Evolutionary conservation across 2,888 invertebrate species (phyloP), one percentile per base, ranked within the genome.

Genomic region (Shargacucullia verbasci): DNA sequence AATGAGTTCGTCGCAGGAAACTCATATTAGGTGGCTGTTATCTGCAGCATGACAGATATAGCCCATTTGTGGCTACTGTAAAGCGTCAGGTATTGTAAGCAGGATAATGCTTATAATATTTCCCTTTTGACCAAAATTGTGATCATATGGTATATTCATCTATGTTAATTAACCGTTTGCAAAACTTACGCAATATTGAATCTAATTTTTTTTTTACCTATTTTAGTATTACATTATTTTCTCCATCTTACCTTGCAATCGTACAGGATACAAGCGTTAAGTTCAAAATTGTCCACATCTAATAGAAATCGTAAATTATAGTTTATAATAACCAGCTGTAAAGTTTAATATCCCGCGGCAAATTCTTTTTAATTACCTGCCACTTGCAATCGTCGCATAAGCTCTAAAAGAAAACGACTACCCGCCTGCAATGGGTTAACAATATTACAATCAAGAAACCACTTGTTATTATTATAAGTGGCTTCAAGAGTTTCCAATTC

Each of bases 1-100:
- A 82, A 71, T 65, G 48, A 27, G 40, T 52, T 25, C 29, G 34
- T 45, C 38, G 60, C 74, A 70, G 67, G 71, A 72, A 72, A 55
- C 61, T 63, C 56, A 48, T 56, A 71, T 71, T 71, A 72, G 68
- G 61, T 59, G 45, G 50, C 46, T 38, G 52, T 46, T 63, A 70
- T 61, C 58, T 63, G 39, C 33, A 34, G 39, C 34, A 63, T 44
- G 50, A 47, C 46, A 62, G 34, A 20, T 37, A 45, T 44, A 31
- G 45, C 37, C 41, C 12, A 63, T 39, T 33, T 39, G 25, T 25
- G 13, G 15, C 33, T 15, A 25, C 13, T 31, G 37, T 12, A 27
- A 8, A 11, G 34, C 43, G 31, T 47, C 49, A 43, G 14, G 29
- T 43, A 9, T 6, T 29, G 2, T 29, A 29, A 29, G 9, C 9